Evolutionary conservation across 2,113 vertebrate genomes (phyloP).

Genomic region (Reinhardtius hippoglossoides): DNA sequence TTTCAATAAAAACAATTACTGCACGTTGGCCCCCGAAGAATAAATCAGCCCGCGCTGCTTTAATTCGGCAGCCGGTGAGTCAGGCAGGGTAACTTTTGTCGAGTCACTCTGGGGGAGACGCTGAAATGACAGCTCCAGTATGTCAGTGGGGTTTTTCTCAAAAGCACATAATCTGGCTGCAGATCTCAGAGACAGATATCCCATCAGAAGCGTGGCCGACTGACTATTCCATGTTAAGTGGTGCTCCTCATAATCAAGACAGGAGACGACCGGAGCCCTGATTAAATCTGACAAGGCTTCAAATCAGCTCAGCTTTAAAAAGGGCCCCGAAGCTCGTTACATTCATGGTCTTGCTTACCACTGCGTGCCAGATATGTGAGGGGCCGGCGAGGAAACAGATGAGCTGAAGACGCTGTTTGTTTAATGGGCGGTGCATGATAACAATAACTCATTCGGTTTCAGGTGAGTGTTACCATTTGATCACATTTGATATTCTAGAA

Average conservation of each 20-base stretch:
- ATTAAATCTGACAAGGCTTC: constrained; percentile 78
- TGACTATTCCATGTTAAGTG: constrained; percentile 56
- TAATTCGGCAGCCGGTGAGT: constrained; percentile 9
- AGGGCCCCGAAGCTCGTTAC: constrained; percentile 50
- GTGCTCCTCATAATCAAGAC: constrained; percentile 69
- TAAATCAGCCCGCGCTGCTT: neutral
- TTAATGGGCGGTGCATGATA: neutral
- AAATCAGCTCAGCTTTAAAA: constrained; percentile 72
- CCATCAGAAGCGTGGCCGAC: constrained; percentile 46
- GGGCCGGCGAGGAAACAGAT: constrained; percentile 50
- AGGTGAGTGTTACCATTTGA: neutral
- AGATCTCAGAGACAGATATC: constrained; percentile 61
- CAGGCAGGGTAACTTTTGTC: constrained; percentile 27
- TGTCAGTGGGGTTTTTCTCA: constrained; percentile 39
- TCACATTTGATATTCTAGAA: neutral
- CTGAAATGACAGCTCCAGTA: constrained; percentile 37
- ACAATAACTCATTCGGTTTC: neutral
- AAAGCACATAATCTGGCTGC: constrained; percentile 49
- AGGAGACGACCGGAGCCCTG: constrained; percentile 56
- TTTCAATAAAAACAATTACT: neutral
- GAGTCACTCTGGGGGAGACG: constrained; percentile 21
- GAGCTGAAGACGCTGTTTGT: constrained; percentile 29
- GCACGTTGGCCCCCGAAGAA: neutral
- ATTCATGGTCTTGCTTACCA: constrained; percentile 39
- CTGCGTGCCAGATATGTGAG: constrained; percentile 35